Base-by-base conservation (phyloP, 2,797 vertebrate genomes). In the Xiphorhynchus erythropygius region DNA sequence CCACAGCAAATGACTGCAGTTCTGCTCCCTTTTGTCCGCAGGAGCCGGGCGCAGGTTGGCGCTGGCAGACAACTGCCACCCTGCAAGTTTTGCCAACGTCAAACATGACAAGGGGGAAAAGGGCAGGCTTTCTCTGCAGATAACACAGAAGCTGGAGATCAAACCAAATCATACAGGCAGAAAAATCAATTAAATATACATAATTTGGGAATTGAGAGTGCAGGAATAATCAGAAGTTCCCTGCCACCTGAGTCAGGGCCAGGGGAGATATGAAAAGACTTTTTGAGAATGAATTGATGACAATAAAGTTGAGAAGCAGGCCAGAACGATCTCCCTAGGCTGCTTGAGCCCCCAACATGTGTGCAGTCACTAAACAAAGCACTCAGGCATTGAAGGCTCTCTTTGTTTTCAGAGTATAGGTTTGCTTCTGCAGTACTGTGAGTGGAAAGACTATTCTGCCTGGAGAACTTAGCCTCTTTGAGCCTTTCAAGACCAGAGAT, bases 1-100 rank as follows among this genome's bases (percentile, higher is more conserved):
- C 42, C 39, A 4, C 69, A 82, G 89, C 91, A 94, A 96, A 96
- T 62, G 77, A 93, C 95, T 94, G 91, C 68, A 15, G 91, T 74
- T 94, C 70, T 83, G 87, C 89, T 94, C 92, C 89, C 94, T 96
- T 96, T 96, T 96, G 96, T 96, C 91, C 22, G 35, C 24, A 4
- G 91, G 90, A 94, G 76, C 68, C 63, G 3, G 4, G 50, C 3
- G 24, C 92, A 94, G 82, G 84, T 95, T 82, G 88, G 82, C 0
- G 37, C 91, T 95, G 93, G 90, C 94, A 92, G 81, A 94, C 89
- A 78, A 94, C 89, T 70, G 57, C 90, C 24, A 39, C 90, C 78
- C 80, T 69, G 68, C 84, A 76, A 95, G 96, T 62, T 59, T 84
- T 87, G 93, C 85, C 83, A 71, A 63, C 55, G 9, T 87, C 92